A percentile compares a stretch with the other conserved stretches of the same genome.
These are phyloP conservation scores for Neomonachus schauinslandi DNA, from an alignment of 2,113 vertebrate species.

Conservation along the genomic window DNA sequence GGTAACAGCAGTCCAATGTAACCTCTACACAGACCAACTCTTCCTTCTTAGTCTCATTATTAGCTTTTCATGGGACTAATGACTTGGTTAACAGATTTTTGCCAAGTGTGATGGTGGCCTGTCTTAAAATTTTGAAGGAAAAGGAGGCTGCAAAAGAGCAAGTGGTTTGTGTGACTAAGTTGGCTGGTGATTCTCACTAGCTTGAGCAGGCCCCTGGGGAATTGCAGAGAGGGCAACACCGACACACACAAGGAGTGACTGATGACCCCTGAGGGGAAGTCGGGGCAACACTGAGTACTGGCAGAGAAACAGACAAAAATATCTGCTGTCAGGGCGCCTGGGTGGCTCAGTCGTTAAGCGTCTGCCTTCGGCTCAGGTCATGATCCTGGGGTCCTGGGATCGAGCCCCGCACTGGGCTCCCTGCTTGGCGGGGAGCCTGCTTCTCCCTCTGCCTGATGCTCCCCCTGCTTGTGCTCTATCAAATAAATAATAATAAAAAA, in stretches of 20 bases:
- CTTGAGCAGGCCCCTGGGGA: neutral
- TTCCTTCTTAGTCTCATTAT: neutral
- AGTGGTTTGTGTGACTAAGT: neutral
- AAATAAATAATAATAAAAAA: neutral
- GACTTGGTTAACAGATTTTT: neutral
- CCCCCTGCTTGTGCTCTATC: no score
- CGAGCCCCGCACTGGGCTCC: no score
- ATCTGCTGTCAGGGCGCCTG: neutral
- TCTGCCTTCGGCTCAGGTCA: no score
- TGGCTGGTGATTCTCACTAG: neutral
- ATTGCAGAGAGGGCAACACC: neutral
- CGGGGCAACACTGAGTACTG: neutral
- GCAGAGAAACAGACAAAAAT: neutral
- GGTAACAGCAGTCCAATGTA: neutral
- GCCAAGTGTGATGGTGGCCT: neutral
- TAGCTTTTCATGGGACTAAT: neutral
- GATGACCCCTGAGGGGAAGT: neutral
- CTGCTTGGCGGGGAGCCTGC: no score
- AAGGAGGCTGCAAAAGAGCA: neutral
- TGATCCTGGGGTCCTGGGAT: no score
- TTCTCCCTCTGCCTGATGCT: no score
- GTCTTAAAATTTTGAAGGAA: neutral
- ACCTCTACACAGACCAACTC: neutral
- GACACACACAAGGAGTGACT: neutral
- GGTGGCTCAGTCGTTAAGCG: no score